Percentiles rank a stretch among this genome's conserved stretches.
Evolutionary conservation across 2,797 vertebrate genomes (phyloP).

Genomic region (Oophaga sylvatica): DNA sequence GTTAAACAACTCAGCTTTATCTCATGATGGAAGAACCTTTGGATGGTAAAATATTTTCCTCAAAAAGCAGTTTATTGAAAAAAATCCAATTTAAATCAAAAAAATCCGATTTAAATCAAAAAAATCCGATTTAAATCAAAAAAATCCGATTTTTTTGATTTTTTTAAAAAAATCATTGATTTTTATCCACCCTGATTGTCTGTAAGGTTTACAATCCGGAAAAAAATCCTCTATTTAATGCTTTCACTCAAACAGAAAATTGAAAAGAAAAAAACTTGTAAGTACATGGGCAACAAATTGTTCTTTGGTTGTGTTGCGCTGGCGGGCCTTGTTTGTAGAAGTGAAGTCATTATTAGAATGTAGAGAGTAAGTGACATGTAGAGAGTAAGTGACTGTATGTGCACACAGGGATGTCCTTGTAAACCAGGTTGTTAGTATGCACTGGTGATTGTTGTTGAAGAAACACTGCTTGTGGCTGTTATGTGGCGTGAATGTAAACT

Average conservation of each 20-base stretch:
- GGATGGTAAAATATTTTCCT: too few species aligned
- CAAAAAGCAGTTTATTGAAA: too few species aligned
- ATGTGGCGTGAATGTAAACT: conserved; percentile 42
- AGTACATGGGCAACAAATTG: conserved; percentile 41
- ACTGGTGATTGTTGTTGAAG: conserved; percentile 49
- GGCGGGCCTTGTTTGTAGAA: conserved; percentile 45
- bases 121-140: too few species aligned
- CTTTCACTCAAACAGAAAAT: neutral
- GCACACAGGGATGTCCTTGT: conserved; percentile 53
- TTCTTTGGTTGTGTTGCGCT: conserved; percentile 35
- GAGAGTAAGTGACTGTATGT: conserved; percentile 44
- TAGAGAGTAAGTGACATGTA: conserved; percentile 42
- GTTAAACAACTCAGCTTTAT: too few species aligned
- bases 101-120: too few species aligned
- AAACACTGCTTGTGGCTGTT: conserved; percentile 54
- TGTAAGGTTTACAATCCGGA: neutral
- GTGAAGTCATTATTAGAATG: conserved; percentile 51
- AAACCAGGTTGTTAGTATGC: conserved; percentile 51
- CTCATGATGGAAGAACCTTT: too few species aligned
- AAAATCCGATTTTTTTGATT: too few species aligned
- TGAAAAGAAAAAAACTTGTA: conserved; percentile 34
- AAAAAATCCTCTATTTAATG: neutral
- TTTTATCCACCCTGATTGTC: too few species aligned
- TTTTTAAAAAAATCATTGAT: too few species aligned
- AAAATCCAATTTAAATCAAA: too few species aligned